These are phyloP conservation scores for Pseudotriccus pelzelni DNA, from an alignment of 2,797 vertebrate species.

Conservation along the genomic window DNA sequence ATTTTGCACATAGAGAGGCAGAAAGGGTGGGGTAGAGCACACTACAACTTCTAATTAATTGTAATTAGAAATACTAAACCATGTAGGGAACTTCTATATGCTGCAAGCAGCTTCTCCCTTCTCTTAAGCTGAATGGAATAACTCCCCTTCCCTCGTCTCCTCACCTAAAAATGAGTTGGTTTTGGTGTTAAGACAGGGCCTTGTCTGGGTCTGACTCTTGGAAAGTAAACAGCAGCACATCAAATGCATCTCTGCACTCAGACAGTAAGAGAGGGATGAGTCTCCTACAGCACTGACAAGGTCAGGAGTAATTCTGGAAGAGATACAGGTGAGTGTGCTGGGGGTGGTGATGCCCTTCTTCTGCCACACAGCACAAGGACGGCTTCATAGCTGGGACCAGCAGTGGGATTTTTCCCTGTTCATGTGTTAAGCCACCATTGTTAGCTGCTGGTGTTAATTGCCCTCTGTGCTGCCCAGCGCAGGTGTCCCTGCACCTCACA, in stretches of 20 bases:
- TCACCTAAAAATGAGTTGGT: not conserved
- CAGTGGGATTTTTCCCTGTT: too few species aligned
- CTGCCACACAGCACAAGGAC: rapidly evolving
- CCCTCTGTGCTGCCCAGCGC: not conserved
- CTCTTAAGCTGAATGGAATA: not conserved
- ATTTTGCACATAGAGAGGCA: not conserved
- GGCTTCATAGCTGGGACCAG: not conserved
- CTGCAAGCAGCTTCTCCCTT: not conserved
- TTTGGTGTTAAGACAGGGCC: not conserved
- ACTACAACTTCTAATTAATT: not conserved
- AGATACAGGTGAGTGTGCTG: not conserved
- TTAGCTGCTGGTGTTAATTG: not conserved
- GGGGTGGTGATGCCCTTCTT: not conserved
- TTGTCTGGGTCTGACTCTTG: not conserved
- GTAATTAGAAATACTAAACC: not conserved
- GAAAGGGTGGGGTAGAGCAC: not conserved
- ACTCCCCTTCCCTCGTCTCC: not conserved
- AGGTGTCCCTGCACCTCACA: not conserved
- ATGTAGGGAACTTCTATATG: not conserved
- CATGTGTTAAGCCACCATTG: too few species aligned
- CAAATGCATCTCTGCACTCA: not conserved
- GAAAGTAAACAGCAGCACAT: not conserved
- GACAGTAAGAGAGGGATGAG: not conserved
- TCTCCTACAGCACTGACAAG: not conserved
- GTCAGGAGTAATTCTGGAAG: not conserved